A percentile compares a stretch with the other conserved stretches of the same genome.
Conservation (phyloP, 64 coral and sea anemone species). For the Catalaphyllia jardinei region DNA sequence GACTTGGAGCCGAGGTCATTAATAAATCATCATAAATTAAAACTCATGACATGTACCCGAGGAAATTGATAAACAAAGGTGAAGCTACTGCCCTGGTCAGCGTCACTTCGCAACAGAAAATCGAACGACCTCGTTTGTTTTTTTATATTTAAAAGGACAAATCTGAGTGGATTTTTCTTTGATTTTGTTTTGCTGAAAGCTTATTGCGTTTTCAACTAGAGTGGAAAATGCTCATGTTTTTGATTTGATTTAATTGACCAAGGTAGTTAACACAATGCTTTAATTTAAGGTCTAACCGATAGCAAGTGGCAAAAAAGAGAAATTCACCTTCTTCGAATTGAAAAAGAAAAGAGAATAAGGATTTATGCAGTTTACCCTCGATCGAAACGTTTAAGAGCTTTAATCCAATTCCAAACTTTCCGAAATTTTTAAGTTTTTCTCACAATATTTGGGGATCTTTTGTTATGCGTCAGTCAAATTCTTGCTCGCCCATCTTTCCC, state of each 20-base stretch:
- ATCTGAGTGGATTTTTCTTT: neutral
- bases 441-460: too few species aligned
- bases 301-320: neutral
- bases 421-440: neutral
- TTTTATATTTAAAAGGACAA: neutral
- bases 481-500: neutral
- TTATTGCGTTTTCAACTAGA: too few species aligned
- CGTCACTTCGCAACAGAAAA: neutral
- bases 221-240: neutral
- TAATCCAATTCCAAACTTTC: too few species aligned
- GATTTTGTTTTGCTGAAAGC: too few species aligned
- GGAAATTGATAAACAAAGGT: slow-evolving; percentile 78
- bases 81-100: slow-evolving; percentile 18
- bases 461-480: too few species aligned
- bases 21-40: slow-evolving; percentile 80
- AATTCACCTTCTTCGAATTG: neutral
- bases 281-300: neutral
- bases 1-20: slow-evolving; percentile 45
- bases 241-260: neutral
- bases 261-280: neutral
- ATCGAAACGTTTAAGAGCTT: too few species aligned
- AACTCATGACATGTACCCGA: slow-evolving; percentile 91
- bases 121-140: neutral
- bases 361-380: neutral
- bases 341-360: neutral